Percentiles rank a stretch among this genome's conserved stretches.
These are phyloP conservation scores for Kryptolebias marmoratus DNA, from an alignment of 2,113 vertebrate species.

Conservation along the genomic window DNA sequence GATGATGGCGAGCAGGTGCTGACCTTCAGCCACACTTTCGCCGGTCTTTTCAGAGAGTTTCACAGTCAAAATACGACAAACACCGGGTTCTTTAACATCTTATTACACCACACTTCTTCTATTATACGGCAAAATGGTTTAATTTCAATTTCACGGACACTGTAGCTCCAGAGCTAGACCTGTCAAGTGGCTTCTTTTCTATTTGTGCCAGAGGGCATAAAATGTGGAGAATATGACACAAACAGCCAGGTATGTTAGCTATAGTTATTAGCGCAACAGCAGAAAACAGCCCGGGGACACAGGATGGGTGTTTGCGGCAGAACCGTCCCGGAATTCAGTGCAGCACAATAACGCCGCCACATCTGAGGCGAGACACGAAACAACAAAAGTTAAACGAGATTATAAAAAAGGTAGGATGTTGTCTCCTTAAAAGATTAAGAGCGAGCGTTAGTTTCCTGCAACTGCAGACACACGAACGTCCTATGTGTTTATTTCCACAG, in stretches of 20 bases:
- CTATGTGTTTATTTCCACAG: not conserved
- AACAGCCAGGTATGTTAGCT: constrained; percentile 50
- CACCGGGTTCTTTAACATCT: not conserved
- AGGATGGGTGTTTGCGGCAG: constrained; percentile 57
- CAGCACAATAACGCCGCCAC: constrained; percentile 56
- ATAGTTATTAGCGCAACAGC: constrained; percentile 38
- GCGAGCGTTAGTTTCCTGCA: not conserved
- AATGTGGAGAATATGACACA: constrained; percentile 40
- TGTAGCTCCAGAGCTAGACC: not conserved
- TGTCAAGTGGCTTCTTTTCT: not conserved
- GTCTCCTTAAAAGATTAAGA: constrained; percentile 25
- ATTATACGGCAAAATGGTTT: not conserved
- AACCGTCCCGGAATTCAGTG: constrained; percentile 60
- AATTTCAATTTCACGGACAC: not conserved
- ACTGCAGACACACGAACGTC: constrained; percentile 1
- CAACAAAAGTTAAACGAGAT: constrained; percentile 30
- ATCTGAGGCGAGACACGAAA: constrained; percentile 41
- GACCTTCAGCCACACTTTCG: constrained; percentile 21
- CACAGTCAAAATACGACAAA: constrained; percentile 10
- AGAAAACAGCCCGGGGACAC: constrained; percentile 63
- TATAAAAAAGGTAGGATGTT: constrained; percentile 5
- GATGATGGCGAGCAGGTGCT: constrained; percentile 16
- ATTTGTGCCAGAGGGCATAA: not conserved
- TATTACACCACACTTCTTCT: not conserved
- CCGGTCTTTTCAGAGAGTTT: constrained; percentile 5